Percentiles rank a stretch among this genome's conserved stretches.
Evolutionary conservation across 1,140 invertebrate genomes (phyloP).

Genomic region (Tetramorium alpestre): DNA sequence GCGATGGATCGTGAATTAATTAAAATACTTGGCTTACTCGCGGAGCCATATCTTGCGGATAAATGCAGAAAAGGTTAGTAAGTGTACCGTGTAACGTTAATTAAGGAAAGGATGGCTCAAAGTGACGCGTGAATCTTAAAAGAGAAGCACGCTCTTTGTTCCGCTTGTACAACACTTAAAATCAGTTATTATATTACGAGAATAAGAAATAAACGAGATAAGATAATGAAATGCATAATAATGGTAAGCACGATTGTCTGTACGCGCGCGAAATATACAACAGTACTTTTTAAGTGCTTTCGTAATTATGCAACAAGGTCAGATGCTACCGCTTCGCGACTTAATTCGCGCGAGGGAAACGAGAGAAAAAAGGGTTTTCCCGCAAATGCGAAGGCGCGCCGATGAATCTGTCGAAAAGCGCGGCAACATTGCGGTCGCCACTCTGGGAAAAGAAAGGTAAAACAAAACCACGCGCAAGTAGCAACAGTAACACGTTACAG

Average conservation of each 20-base stretch:
- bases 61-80: background rate
- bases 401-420: constrained; percentile 55
- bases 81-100: constrained; percentile 1
- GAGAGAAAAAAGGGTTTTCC: background rate
- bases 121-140: background rate
- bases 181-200: constrained; percentile 3
- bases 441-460: constrained; percentile 18
- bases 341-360: constrained; percentile 41
- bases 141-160: background rate
- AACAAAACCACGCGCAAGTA: background rate
- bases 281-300: constrained; percentile 26
- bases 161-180: background rate
- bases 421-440: constrained; percentile 35
- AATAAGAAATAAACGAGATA: background rate
- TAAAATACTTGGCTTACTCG: constrained; percentile 20
- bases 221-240: constrained; percentile 50
- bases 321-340: background rate
- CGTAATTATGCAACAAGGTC: constrained; percentile 30
- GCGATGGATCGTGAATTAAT: constrained; percentile 46
- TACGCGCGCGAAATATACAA: background rate
- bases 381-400: constrained; percentile 15
- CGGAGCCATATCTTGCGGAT: background rate
- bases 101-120: background rate
- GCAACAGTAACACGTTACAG: constrained; percentile 18
- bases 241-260: constrained; percentile 3